Percentiles rank a stretch among this genome's conserved stretches.
Conservation (phyloP, 2,797 vertebrate genomes). For the Neosalanx taihuensis region DNA sequence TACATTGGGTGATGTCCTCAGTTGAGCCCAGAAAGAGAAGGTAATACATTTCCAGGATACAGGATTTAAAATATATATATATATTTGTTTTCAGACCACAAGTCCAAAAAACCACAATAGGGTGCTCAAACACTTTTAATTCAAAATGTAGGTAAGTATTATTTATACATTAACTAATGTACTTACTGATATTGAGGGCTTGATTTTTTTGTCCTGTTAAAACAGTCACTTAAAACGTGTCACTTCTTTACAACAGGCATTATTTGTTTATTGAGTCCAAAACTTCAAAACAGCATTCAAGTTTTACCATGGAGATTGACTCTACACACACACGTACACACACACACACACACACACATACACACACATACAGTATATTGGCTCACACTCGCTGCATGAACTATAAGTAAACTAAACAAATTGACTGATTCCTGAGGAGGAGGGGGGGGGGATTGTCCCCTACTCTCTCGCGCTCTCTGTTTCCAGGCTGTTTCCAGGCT, state of each 20-base stretch:
- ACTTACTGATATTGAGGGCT: neutral
- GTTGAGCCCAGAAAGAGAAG: neutral
- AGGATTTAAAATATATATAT: neutral
- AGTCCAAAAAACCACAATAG: conserved; percentile 53
- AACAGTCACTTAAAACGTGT: neutral
- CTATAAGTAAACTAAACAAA: neutral
- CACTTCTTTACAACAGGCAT: neutral
- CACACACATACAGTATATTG: neutral
- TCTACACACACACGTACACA: neutral
- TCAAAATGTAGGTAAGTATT: too few relatives aligned
- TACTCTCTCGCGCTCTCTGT: too few relatives aligned
- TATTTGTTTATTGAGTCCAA: conserved; percentile 4
- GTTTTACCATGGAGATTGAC: neutral
- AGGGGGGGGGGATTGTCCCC: too few relatives aligned
- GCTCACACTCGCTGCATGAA: neutral
- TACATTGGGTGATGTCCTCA: too few relatives aligned
- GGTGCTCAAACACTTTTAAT: conserved; percentile 21
- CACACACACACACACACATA: conserved; percentile 1
- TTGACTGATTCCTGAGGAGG: too few relatives aligned
- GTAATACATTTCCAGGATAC: too few relatives aligned
- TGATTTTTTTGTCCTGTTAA: neutral
- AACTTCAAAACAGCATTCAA: conserved; percentile 15
- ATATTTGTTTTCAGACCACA: neutral
- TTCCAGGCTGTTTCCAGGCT: too few relatives aligned
- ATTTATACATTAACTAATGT: too few relatives aligned